These are phyloP conservation scores for Oplegnathus fasciatus DNA, from an alignment of 2,113 vertebrate species.

Conservation along the genomic window DNA sequence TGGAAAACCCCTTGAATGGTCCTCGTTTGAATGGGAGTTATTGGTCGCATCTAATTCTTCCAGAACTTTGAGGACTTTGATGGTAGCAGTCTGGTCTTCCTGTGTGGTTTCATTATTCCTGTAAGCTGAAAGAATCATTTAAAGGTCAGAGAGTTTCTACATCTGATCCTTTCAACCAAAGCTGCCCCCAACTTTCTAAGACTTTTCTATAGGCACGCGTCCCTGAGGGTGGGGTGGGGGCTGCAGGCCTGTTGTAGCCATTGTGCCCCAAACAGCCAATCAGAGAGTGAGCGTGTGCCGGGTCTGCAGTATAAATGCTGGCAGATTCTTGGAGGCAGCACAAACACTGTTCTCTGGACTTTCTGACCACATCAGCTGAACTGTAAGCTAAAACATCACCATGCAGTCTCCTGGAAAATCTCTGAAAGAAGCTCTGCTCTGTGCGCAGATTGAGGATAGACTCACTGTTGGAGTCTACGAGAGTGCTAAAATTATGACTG, in stretches of 20 bases:
- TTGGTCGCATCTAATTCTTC: not conserved
- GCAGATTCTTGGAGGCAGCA: slow-evolving; percentile 25
- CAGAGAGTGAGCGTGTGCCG: slow-evolving; percentile 75
- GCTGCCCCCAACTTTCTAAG: slow-evolving; percentile 60
- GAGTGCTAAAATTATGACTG: slow-evolving; percentile 95
- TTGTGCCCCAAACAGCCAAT: slow-evolving; percentile 82
- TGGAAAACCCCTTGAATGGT: not conserved
- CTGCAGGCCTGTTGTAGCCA: slow-evolving; percentile 48
- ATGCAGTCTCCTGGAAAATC: slow-evolving; percentile 91
- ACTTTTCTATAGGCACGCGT: slow-evolving; percentile 81
- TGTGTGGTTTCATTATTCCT: slow-evolving; percentile 56
- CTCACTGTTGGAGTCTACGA: slow-evolving; percentile 95
- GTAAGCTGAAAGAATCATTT: slow-evolving; percentile 42
- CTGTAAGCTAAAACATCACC: slow-evolving; percentile 54
- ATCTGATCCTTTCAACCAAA: slow-evolving; percentile 68
- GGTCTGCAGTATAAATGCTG: slow-evolving; percentile 73
- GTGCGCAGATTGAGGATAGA: slow-evolving; percentile 89
- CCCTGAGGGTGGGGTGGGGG: slow-evolving; percentile 50
- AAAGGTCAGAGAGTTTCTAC: slow-evolving; percentile 69
- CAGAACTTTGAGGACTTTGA: slow-evolving; percentile 27
- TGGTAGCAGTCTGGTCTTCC: slow-evolving; percentile 23
- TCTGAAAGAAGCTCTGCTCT: slow-evolving; percentile 90
- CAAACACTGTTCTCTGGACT: slow-evolving; percentile 41
- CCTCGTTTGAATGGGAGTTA: not conserved
- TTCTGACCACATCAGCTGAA: slow-evolving; percentile 26